Evolutionary conservation across 2,113 vertebrate species (phyloP), one percentile per base, ranked within the genome.

Genomic region (Neofelis nebulosa): DNA sequence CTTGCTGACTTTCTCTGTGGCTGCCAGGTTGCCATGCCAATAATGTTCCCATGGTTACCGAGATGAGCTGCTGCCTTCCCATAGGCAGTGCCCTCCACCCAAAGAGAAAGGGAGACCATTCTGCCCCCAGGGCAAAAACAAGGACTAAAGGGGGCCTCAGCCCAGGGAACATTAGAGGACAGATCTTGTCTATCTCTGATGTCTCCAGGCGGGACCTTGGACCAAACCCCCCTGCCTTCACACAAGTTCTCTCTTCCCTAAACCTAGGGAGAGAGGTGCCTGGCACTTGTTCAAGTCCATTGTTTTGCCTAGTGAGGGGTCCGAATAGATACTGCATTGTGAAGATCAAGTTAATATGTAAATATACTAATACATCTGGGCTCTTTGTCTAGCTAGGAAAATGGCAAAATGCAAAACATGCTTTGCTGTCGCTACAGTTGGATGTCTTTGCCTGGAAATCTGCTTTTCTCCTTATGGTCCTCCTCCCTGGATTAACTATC

Each of bases 21-120:
- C 91, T 97, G 96, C 96, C 95, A 84, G 68, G 97, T 98, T 98
- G 94, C 98, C 96, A 97, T 98, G 98, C 90, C 98, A 97, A 98
- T 93, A 96, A 83, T 73, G 97, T 98, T 98, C 93, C 96, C 94
- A 98, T 98, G 93, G 98, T 97, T 97, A 98, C 98, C n/a, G 86
- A 89, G 41, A 94, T 88, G 76, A 7, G 15, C 83, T 23, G 74
- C 93, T 61, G 81, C 96, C 89, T 98, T 98, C 94, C 94, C 94
- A 97, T 48, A 95, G 92, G 88, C 96, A 73, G 94, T 25, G 55
- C 80, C 74, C 48, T 83, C 90, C 50, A 90, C 68, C 52, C 74
- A 93, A 85, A 95, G 85, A 94, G 69, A 97, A 93, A 96, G 31
- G 41, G 78, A 91, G 29, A 89, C 66, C 31, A 73, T 82, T 50